These are phyloP conservation scores for Neodiprion fabricii DNA, from an alignment of 1,140 invertebrate genomes.

Conservation along the genomic window DNA sequence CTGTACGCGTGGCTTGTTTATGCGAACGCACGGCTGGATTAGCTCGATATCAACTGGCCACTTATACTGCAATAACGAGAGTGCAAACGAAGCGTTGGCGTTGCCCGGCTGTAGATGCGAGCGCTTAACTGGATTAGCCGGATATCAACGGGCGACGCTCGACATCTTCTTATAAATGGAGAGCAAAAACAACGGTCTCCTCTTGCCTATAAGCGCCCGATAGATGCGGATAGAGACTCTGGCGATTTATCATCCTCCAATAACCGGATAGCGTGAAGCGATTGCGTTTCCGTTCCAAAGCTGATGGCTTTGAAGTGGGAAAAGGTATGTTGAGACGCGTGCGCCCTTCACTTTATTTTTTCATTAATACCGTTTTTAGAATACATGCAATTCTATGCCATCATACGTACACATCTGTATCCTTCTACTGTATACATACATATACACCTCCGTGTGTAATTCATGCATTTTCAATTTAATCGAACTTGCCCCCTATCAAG, in stretches of 20 bases:
- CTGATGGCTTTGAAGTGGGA: slow-evolving; percentile 55
- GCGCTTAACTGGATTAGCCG: slow-evolving; percentile 6
- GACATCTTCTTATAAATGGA: slow-evolving; percentile 28
- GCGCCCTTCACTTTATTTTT: slow-evolving; percentile 44
- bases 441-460: neutral
- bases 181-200: slow-evolving; percentile 6
- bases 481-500: too few relatives aligned
- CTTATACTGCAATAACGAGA: neutral
- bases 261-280: slow-evolving; percentile 53
- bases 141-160: slow-evolving; percentile 6
- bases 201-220: slow-evolving; percentile 8
- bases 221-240: slow-evolving; percentile 34
- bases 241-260: slow-evolving; percentile 45
- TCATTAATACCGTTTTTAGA: neutral
- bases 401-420: slow-evolving; percentile 3
- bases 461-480: too few relatives aligned
- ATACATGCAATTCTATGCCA: neutral
- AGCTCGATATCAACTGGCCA: neutral
- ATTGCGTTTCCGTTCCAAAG: slow-evolving; percentile 56
- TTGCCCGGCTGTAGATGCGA: neutral
- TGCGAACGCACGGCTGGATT: neutral
- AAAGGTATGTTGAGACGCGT: slow-evolving; percentile 59
- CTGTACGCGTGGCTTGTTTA: neutral
- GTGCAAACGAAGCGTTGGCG: neutral
- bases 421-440: neutral